Evolutionary conservation across 2,888 invertebrate genomes (phyloP), one percentile per base, ranked within the genome.

Genomic region (Hypercompe scribonia): DNA sequence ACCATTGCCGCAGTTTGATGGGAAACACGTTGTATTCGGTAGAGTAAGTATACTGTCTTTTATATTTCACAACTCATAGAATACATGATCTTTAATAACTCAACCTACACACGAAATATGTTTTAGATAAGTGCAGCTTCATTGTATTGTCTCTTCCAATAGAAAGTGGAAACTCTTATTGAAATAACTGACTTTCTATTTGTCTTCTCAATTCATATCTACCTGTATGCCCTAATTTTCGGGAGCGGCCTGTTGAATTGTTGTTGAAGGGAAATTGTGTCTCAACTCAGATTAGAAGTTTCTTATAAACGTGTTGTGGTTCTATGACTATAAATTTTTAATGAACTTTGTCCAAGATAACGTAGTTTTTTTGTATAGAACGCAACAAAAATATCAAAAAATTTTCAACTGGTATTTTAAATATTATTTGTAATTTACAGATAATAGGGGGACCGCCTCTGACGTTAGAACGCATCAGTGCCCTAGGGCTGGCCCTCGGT

Each of bases 21-120:
- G 93, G 0, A 96, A 94, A 74, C 92, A 96, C 78, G 95, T 96
- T 1, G 96, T 96, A 24, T 96, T 96, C 82, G 96, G 96, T 65
- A 95, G 95, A 88, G 94, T 96, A 81, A 91, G 91, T 87, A 46
- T 15, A 39, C 24, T 21, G 18, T 31, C 31, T n/a, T 31, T 31
- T 31, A 13, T 10, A 13, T 65, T 5, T 11, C 24, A 65, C 24
- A 0, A 24, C 21, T 65, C 5, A 58, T 18, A 3, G 28, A 58
- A 31, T 18, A 31, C 1, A 58, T 0, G 28, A 28, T 58, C 13
- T 4, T 58, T 15, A 28, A 28, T 58, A 58, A n/a, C n/a, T 54
- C n/a, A 11, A 28, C 58, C 28, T 13, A 58, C 15, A 58, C 28
- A 3, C 28, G 15, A 28, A 58, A 58, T 28, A 5, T 4, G 15